Evolutionary conservation across 2,888 invertebrate genomes (phyloP).

Genomic region (Tholera decimalis): DNA sequence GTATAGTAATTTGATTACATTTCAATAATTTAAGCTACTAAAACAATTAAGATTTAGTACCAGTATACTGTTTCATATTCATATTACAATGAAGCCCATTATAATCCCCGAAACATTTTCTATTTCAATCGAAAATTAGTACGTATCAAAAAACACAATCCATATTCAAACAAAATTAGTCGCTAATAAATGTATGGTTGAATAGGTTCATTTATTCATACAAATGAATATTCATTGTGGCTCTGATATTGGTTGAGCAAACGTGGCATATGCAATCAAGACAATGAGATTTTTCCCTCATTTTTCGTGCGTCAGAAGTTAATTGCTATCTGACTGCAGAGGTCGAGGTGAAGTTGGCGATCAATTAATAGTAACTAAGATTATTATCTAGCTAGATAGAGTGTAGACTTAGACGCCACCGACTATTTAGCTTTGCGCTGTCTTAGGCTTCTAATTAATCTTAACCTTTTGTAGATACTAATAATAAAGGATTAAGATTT

Average conservation of each 20-base stretch:
- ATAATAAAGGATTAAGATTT: constrained; percentile 13
- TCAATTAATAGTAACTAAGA: constrained; percentile 61
- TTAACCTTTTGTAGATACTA: constrained; percentile 4
- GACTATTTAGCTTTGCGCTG: background rate
- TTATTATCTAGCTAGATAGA: constrained; percentile 60
- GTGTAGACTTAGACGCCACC: background rate
- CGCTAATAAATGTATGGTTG: constrained; percentile 41
- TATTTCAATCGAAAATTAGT: constrained; percentile 36
- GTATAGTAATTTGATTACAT: background rate
- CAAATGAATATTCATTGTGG: constrained; percentile 50
- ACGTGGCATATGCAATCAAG: constrained; percentile 23
- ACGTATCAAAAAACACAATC: constrained; percentile 36
- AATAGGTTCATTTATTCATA: constrained; percentile 30
- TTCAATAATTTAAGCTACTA: constrained; percentile 8
- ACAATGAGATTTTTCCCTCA: constrained; percentile 33
- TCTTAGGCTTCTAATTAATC: background rate
- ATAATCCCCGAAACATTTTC: constrained; percentile 28
- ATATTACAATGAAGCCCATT: constrained; percentile 3
- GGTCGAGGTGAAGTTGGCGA: constrained; percentile 60
- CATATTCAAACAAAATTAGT: constrained; percentile 37
- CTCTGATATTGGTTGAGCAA: constrained; percentile 19
- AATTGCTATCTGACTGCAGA: constrained; percentile 56
- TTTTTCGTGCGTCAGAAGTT: constrained; percentile 47
- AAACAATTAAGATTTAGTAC: constrained; percentile 18
- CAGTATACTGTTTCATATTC: background rate